Evolutionary conservation across 2,888 invertebrate genomes (phyloP).

Genomic region (Anthoptus insignis): DNA sequence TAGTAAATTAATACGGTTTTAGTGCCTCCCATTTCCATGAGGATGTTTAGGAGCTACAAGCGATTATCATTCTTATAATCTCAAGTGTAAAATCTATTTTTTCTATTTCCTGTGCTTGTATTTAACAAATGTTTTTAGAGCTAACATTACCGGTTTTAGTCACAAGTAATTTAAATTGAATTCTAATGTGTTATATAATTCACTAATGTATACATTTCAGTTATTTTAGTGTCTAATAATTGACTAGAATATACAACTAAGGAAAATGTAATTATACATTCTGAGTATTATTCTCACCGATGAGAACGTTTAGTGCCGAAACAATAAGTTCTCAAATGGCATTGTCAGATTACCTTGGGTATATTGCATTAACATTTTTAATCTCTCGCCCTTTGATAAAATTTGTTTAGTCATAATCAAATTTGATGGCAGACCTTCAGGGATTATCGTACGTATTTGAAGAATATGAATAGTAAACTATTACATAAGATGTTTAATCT

Average conservation of each 20-base stretch:
- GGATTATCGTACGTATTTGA: conserved; percentile 18
- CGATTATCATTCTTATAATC: too few species aligned
- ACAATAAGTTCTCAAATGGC: conserved; percentile 1
- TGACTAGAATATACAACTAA: neutral
- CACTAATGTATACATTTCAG: neutral
- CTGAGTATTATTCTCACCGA: neutral
- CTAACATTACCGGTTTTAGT: neutral
- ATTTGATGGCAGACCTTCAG: conserved; percentile 5
- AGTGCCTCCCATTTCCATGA: neutral
- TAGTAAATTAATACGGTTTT: conserved; percentile 41
- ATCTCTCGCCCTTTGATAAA: neutral
- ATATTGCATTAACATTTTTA: neutral
- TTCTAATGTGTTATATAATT: neutral
- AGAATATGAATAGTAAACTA: too few species aligned
- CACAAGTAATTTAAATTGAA: too few species aligned
- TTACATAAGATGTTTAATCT: neutral
- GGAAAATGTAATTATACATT: neutral
- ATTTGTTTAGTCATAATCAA: conserved; percentile 9
- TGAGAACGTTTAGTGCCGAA: neutral
- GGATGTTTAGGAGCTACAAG: neutral
- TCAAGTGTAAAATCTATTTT: too few species aligned
- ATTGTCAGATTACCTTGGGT: neutral
- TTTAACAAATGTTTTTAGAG: neutral
- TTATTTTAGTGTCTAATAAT: neutral
- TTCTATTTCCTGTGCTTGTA: too few species aligned